A percentile compares a stretch with the other conserved stretches of the same genome.
These are phyloP conservation scores for Drosophila kambysellisi DNA, from an alignment of 2,888 invertebrate genomes.

Conservation along the genomic window DNA sequence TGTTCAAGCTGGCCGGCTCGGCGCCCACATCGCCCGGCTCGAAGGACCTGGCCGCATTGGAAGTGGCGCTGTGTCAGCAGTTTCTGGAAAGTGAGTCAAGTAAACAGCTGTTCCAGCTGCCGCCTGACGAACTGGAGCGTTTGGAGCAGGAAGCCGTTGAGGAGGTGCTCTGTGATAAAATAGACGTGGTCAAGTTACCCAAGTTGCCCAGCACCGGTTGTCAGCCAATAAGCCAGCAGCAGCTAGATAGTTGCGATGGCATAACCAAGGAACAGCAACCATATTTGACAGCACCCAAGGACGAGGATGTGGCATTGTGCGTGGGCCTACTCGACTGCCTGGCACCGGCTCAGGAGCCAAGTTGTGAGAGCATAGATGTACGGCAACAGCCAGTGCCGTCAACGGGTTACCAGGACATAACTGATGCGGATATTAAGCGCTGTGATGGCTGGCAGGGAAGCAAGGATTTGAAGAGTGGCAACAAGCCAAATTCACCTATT, in stretches of 20 bases:
- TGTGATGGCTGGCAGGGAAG: conserved; percentile 49
- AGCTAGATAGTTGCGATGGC: conserved; percentile 71
- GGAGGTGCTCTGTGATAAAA: conserved; percentile 77
- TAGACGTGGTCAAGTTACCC: conserved; percentile 69
- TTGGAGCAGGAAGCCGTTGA: conserved; percentile 67
- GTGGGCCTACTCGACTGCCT: conserved; percentile 65
- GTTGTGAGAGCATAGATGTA: conserved; percentile 69
- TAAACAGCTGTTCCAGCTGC: conserved; percentile 30
- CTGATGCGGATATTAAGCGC: conserved; percentile 58
- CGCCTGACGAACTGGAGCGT: conserved; percentile 47
- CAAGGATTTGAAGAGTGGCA: conserved; percentile 12
- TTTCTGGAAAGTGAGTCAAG: conserved; percentile 55
- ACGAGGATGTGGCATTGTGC: conserved; percentile 71
- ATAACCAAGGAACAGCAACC: conserved; percentile 2
- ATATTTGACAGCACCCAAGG: conserved; percentile 34
- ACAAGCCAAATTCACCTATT: conserved; percentile 70
- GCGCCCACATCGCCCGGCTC: conserved; percentile 69
- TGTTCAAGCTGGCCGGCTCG: conserved; percentile 77
- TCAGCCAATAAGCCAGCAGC: conserved; percentile 67
- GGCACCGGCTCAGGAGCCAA: conserved; percentile 67
- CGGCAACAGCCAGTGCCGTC: conserved; percentile 57
- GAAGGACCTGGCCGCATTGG: conserved; percentile 33
- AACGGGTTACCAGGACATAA: conserved; percentile 71
- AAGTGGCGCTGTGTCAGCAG: conserved; percentile 67
- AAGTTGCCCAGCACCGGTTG: conserved; percentile 69